phyloP scores from a whole-genome alignment of 2,113 vertebrate genomes.

The Corydoras sp. region DNA sequence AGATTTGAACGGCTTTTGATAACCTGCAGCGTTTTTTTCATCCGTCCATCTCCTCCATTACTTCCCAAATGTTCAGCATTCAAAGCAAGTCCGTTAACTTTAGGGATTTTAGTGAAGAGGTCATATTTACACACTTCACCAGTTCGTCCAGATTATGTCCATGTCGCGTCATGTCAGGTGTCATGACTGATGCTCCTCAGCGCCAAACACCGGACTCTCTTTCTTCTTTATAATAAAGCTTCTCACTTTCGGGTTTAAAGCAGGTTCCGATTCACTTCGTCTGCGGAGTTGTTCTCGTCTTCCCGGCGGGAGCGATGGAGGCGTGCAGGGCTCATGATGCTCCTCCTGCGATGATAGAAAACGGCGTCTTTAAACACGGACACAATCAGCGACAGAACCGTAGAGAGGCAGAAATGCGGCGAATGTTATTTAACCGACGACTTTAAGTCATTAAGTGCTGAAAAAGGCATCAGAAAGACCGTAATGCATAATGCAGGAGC shows the following conservation, averaged over 20 bases:
- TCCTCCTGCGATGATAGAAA: neutral
- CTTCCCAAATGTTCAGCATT: constrained; percentile 25
- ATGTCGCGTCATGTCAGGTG: constrained; percentile 41
- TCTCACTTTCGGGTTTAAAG: neutral
- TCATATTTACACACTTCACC: constrained; percentile 42
- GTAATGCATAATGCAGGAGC: too few relatives aligned
- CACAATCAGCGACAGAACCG: too few relatives aligned
- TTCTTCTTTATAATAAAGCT: neutral
- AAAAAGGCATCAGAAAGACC: too few relatives aligned
- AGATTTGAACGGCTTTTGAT: constrained; percentile 21
- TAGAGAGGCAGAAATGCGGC: too few relatives aligned
- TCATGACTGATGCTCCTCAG: constrained; percentile 41
- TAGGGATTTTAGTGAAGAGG: constrained; percentile 25
- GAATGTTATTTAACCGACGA: too few relatives aligned
- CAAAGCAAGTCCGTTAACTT: constrained; percentile 44
- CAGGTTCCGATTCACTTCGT: neutral
- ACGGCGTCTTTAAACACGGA: too few relatives aligned
- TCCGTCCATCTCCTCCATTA: constrained; percentile 34
- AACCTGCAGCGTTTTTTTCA: constrained; percentile 33
- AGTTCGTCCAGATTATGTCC: constrained; percentile 33
- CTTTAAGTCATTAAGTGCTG: too few relatives aligned
- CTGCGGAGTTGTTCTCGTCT: neutral
- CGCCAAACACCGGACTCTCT: constrained; percentile 1
- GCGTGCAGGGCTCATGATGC: neutral
- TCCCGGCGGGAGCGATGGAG: neutral